Evolutionary conservation across 2,113 vertebrate genomes (phyloP).

Genomic region (Ancistrus triradiatus): DNA sequence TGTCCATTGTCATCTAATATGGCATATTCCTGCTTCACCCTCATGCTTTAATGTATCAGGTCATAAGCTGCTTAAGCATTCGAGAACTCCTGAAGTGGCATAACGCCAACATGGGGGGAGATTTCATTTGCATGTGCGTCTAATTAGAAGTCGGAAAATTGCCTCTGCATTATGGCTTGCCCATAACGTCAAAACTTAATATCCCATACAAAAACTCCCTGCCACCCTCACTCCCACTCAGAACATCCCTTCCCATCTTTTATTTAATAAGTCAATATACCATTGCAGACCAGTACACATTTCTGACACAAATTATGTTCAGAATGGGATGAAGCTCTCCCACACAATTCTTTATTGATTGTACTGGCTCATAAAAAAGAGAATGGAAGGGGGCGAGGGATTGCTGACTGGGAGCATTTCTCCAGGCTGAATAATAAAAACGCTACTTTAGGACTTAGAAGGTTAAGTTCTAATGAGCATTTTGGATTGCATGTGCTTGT

Average conservation of each 20-base stretch:
- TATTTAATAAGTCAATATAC: conserved; percentile 81
- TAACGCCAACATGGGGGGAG: conserved; percentile 77
- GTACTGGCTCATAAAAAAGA: conserved; percentile 77
- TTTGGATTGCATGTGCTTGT: conserved; percentile 86
- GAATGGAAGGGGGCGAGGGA: conserved; percentile 46
- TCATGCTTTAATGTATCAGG: too few relatives aligned
- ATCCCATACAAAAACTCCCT: conserved; percentile 23
- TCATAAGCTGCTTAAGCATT: conserved; percentile 84
- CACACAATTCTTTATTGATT: conserved; percentile 87
- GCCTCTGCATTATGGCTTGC: conserved; percentile 63
- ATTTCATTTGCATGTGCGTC: conserved; percentile 78
- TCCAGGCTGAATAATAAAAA: conserved; percentile 87
- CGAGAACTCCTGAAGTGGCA: conserved; percentile 83
- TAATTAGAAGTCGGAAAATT: conserved; percentile 84
- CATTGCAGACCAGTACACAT: conserved; percentile 66
- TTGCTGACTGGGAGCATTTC: conserved; percentile 83
- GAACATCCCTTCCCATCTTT: conserved; percentile 50
- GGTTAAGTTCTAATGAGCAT: conserved; percentile 94
- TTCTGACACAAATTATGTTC: conserved; percentile 79
- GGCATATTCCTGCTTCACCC: too few relatives aligned
- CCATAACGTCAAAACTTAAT: conserved; percentile 53
- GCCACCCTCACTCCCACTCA: conserved; percentile 22
- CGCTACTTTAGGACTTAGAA: conserved; percentile 89
- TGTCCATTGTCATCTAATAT: too few relatives aligned
- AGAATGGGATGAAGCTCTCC: conserved; percentile 67